Percentiles rank a stretch among this genome's conserved stretches.
Evolutionary conservation across 2,888 invertebrate species (phyloP).

Genomic region (Aleiodes testaceus): DNA sequence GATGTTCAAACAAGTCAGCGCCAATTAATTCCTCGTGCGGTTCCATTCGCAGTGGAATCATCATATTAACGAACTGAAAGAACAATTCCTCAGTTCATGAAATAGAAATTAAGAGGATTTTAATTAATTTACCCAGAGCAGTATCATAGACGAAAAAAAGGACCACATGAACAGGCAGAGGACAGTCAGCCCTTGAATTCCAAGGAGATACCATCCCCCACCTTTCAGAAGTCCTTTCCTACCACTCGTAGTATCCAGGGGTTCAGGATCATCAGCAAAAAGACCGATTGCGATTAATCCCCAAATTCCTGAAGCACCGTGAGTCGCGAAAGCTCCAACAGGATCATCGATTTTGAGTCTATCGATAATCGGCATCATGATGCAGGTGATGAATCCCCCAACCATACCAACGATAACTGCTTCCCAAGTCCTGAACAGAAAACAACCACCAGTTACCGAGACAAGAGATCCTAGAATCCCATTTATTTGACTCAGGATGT

Average conservation of each 20-base stretch:
- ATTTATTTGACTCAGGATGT: constrained; percentile 91
- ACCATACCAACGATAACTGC: constrained; percentile 86
- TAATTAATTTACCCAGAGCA: constrained; percentile 79
- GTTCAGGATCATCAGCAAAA: constrained; percentile 89
- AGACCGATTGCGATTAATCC: constrained; percentile 91
- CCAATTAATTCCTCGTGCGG: constrained; percentile 90
- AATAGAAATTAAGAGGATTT: neutral
- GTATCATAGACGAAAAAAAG: constrained; percentile 79
- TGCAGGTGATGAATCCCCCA: constrained; percentile 84
- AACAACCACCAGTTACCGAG: constrained; percentile 90
- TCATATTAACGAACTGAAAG: constrained; percentile 78
- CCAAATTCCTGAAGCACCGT: constrained; percentile 79
- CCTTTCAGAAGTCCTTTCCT: constrained; percentile 85
- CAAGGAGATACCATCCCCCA: constrained; percentile 91
- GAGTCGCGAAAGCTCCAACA: constrained; percentile 92
- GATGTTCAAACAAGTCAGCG: constrained; percentile 91
- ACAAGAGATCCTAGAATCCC: constrained; percentile 91
- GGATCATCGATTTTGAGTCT: constrained; percentile 89
- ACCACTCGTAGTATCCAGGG: constrained; percentile 86
- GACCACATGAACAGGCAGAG: constrained; percentile 86
- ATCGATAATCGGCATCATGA: constrained; percentile 85
- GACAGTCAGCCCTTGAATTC: constrained; percentile 84
- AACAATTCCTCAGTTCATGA: too few relatives aligned
- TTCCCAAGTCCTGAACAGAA: constrained; percentile 90
- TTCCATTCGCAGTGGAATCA: constrained; percentile 89